Conservation (phyloP, 1,140 invertebrate species). For the Anastrepha ludens region DNA sequence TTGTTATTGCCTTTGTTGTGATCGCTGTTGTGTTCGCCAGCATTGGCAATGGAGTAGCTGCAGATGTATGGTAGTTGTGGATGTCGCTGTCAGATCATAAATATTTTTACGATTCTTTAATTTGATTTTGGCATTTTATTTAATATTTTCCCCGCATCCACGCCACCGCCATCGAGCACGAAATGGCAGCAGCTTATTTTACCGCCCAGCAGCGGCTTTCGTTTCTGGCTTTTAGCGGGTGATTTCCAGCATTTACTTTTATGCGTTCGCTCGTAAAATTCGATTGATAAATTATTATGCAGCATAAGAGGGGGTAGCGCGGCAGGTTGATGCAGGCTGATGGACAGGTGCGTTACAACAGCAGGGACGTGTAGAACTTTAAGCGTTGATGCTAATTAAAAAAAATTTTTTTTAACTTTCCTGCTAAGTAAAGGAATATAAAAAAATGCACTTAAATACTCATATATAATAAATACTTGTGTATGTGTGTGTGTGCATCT, state of each 20-base stretch:
- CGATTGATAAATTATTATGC: conserved; percentile 70
- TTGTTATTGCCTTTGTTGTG: conserved; percentile 9
- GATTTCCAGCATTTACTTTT: conserved; percentile 61
- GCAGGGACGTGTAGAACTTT: not conserved
- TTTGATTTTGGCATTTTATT: conserved; percentile 72
- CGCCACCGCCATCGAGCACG: conserved; percentile 51
- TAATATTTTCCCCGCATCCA: conserved; percentile 60
- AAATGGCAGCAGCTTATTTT: not conserved
- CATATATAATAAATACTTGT: no score
- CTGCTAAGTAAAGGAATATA: no score
- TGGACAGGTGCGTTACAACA: conserved; percentile 1
- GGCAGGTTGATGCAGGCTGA: not conserved
- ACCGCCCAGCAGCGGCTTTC: conserved; percentile 7
- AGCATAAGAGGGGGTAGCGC: not conserved
- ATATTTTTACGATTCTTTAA: conserved; percentile 74
- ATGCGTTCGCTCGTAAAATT: conserved; percentile 68
- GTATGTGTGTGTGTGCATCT: not conserved
- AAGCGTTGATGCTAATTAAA: not conserved
- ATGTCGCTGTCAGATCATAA: conserved; percentile 61
- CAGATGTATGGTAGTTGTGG: conserved; percentile 48
- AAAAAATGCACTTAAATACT: no score
- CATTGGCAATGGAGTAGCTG: no score
- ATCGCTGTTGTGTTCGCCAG: not conserved
- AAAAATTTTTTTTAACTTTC: no score
- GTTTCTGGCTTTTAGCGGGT: conserved; percentile 46